Evolutionary conservation across 1,140 invertebrate genomes (phyloP).

Genomic region (Drosophila murphyi): DNA sequence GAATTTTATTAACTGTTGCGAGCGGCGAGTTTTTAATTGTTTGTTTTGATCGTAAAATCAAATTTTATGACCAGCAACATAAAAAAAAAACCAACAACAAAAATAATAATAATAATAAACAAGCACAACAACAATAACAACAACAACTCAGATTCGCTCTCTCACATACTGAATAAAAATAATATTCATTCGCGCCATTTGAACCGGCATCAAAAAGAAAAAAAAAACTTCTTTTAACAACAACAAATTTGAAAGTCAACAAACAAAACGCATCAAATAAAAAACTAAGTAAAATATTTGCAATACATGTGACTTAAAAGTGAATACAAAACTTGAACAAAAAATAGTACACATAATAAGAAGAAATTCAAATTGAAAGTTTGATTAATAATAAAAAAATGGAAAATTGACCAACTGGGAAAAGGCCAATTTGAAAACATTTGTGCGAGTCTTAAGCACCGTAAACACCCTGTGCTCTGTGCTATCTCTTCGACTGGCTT

Average conservation of each 20-base stretch:
- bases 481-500: conserved; percentile 50
- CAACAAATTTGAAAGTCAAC: conserved; percentile 42
- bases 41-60: conserved; percentile 84
- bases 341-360: neutral
- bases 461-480: conserved; percentile 62
- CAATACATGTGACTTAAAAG: conserved; percentile 12
- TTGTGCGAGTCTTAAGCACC: conserved; percentile 38
- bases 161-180: conserved; percentile 48
- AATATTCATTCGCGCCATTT: conserved; percentile 51
- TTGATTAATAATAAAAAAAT: conserved; percentile 11
- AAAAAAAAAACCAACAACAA: conserved; percentile 37
- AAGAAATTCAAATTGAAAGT: conserved; percentile 1
- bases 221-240: neutral
- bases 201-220: conserved; percentile 53
- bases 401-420: neutral
- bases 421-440: conserved; percentile 66
- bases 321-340: conserved; percentile 5
- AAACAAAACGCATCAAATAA: conserved; percentile 15
- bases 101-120: conserved; percentile 5
- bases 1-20: conserved; percentile 78
- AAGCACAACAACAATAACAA: conserved; percentile 39
- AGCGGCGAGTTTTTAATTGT: conserved; percentile 82
- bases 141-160: conserved; percentile 41
- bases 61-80: conserved; percentile 84
- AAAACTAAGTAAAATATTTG: neutral